A percentile compares a stretch with the other conserved stretches of the same genome.
Conservation (phyloP, 2,888 invertebrate genomes). For the Melikaiella ostensackeni region DNA sequence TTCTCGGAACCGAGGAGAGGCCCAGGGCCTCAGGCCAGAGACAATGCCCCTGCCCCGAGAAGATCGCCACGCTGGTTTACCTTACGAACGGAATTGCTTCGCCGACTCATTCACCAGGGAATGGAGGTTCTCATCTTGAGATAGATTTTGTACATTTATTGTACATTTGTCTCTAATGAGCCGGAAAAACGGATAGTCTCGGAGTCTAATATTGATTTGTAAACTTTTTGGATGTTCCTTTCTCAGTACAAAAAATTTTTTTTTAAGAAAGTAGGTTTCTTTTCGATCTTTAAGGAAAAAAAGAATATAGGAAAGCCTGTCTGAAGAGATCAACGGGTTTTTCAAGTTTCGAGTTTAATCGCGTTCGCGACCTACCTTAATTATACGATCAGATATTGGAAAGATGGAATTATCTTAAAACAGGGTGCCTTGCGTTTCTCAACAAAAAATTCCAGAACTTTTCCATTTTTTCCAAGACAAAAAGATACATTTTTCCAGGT, state of each 20-base stretch:
- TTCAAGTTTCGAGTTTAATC: slow-evolving; percentile 22
- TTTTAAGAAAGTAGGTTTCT: no score
- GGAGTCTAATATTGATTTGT: no score
- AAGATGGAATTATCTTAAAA: not conserved
- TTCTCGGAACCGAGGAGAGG: slow-evolving; percentile 51
- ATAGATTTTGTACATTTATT: no score
- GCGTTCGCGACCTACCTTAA: slow-evolving; percentile 3
- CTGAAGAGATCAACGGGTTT: slow-evolving; percentile 3
- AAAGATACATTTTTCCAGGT: no score
- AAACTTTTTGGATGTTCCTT: no score
- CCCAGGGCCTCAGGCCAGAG: slow-evolving; percentile 55
- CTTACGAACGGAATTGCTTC: slow-evolving; percentile 55
- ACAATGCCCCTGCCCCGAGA: slow-evolving; percentile 63
- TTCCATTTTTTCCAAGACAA: no score
- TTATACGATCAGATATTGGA: not conserved
- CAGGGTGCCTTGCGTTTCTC: no score
- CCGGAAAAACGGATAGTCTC: no score
- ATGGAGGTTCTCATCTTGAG: slow-evolving; percentile 66
- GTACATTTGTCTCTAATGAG: no score
- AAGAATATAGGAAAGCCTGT: slow-evolving; percentile 8
- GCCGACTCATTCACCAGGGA: slow-evolving; percentile 61
- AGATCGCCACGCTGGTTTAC: slow-evolving; percentile 59
- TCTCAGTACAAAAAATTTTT: no score
- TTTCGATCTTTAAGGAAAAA: no score
- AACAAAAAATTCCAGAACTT: no score